These are phyloP conservation scores for Nephrotoma guestfalica DNA, from an alignment of 2,888 invertebrate species.

Conservation along the genomic window DNA sequence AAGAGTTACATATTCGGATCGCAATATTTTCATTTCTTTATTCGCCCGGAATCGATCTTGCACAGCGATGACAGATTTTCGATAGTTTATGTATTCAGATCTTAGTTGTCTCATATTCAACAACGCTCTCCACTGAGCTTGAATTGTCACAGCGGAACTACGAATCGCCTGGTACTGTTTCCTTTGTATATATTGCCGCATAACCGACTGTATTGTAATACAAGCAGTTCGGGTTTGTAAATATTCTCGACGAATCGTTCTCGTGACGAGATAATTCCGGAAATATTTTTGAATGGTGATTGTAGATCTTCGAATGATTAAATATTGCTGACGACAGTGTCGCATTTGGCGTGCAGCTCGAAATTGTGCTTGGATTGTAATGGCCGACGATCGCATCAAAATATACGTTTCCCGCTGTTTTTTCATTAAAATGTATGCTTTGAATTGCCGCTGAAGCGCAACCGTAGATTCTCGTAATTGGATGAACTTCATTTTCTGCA, in stretches of 20 bases:
- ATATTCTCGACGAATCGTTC: constrained; percentile 19
- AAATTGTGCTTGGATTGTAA: constrained; percentile 18
- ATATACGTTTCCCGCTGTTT: constrained; percentile 23
- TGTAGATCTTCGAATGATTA: constrained; percentile 21
- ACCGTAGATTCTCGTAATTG: constrained; percentile 7
- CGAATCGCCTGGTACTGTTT: constrained; percentile 12
- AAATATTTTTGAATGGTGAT: constrained; percentile 30
- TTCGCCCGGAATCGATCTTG: constrained; percentile 25
- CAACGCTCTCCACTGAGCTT: constrained; percentile 21
- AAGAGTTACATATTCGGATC: constrained; percentile 21
- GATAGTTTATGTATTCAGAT: constrained; percentile 17
- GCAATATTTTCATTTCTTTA: constrained; percentile 17
- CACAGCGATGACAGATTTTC: constrained; percentile 21
- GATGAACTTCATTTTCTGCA: constrained; percentile 18
- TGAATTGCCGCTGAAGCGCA: not conserved
- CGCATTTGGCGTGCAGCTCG: constrained; percentile 14
- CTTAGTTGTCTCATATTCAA: constrained; percentile 16
- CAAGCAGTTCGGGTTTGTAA: constrained; percentile 17
- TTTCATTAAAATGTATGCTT: constrained; percentile 16
- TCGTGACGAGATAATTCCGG: constrained; percentile 25
- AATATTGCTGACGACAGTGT: constrained; percentile 17
- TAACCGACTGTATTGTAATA: constrained; percentile 14
- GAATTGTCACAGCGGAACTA: constrained; percentile 16
- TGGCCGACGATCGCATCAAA: constrained; percentile 19
- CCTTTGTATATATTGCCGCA: not conserved